Evolutionary conservation across 2,113 vertebrate genomes (phyloP).

Genomic region (Panurus biarmicus): DNA sequence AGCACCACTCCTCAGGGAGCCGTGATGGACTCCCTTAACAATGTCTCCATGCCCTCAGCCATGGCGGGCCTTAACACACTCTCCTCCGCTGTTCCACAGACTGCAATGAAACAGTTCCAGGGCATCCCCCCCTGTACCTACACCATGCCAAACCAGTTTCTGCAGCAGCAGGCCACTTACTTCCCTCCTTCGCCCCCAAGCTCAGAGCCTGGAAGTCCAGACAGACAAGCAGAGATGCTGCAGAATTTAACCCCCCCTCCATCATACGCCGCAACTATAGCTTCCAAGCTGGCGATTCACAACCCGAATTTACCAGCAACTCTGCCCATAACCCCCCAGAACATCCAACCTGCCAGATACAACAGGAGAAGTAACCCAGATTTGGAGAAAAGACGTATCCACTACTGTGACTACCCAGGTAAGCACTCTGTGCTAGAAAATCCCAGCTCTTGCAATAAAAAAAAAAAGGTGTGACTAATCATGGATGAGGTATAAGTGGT

Average conservation of each 20-base stretch:
- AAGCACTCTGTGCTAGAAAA: not conserved
- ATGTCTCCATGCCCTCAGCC: slow-evolving; percentile 71
- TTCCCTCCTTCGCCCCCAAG: slow-evolving; percentile 92
- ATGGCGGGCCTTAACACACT: slow-evolving; percentile 78
- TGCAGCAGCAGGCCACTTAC: slow-evolving; percentile 80
- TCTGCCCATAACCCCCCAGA: slow-evolving; percentile 76
- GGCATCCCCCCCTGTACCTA: slow-evolving; percentile 77
- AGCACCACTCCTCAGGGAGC: slow-evolving; percentile 72
- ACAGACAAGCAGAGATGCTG: slow-evolving; percentile 84
- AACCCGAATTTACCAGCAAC: slow-evolving; percentile 71
- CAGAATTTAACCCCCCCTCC: slow-evolving; percentile 91
- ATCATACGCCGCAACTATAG: slow-evolving; percentile 89
- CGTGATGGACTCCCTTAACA: slow-evolving; percentile 77
- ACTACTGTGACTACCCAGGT: slow-evolving; percentile 95
- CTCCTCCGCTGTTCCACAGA: slow-evolving; percentile 72
- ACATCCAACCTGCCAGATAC: slow-evolving; percentile 75
- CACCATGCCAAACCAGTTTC: slow-evolving; percentile 72
- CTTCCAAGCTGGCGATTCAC: slow-evolving; percentile 86
- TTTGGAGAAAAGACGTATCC: slow-evolving; percentile 91
- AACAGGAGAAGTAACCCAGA: slow-evolving; percentile 93
- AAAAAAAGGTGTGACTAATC: not conserved
- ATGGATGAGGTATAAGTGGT: not conserved
- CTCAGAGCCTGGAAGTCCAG: slow-evolving; percentile 92
- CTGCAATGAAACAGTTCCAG: slow-evolving; percentile 75
- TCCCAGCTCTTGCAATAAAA: not conserved